Percentiles rank a stretch among this genome's conserved stretches.
phyloP scores from a whole-genome alignment of 2,113 vertebrate genomes.

The Thamnaconus septentrionalis region DNA sequence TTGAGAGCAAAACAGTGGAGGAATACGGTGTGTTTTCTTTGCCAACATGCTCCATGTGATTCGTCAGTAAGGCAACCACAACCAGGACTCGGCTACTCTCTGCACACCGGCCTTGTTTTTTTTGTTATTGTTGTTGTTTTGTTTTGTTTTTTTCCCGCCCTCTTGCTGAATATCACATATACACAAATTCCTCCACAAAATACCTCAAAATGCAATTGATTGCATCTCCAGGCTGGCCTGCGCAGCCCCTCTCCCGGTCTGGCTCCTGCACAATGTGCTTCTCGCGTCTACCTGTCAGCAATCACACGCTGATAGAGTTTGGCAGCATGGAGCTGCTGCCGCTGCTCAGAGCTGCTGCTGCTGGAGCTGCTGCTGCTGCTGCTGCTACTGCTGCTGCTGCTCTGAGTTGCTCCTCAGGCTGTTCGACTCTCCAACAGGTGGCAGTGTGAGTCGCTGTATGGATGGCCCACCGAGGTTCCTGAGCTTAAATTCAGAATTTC shows the following conservation, averaged over 20 bases:
- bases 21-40: conserved; percentile 6
- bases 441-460: conserved; percentile 63
- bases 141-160: no score
- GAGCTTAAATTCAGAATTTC: conserved; percentile 1
- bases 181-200: no score
- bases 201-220: conserved; percentile 28
- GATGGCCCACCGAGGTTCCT: no score
- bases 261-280: conserved; percentile 24
- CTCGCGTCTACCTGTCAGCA: conserved; percentile 43
- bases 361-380: conserved; percentile 7
- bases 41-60: conserved; percentile 2
- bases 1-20: conserved; percentile 3
- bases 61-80: background rate
- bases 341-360: conserved; percentile 5
- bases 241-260: conserved; percentile 3
- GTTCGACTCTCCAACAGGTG: conserved; percentile 68
- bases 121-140: no score
- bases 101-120: conserved; percentile 10
- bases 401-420: conserved; percentile 25
- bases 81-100: background rate
- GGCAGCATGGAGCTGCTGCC: background rate
- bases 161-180: conserved; percentile 17
- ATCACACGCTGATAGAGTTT: conserved; percentile 29
- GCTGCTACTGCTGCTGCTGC: conserved; percentile 5
- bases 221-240: conserved; percentile 25